These are phyloP conservation scores for Menidia beryllina DNA, from an alignment of 2,113 vertebrate species.

Conservation along the genomic window DNA sequence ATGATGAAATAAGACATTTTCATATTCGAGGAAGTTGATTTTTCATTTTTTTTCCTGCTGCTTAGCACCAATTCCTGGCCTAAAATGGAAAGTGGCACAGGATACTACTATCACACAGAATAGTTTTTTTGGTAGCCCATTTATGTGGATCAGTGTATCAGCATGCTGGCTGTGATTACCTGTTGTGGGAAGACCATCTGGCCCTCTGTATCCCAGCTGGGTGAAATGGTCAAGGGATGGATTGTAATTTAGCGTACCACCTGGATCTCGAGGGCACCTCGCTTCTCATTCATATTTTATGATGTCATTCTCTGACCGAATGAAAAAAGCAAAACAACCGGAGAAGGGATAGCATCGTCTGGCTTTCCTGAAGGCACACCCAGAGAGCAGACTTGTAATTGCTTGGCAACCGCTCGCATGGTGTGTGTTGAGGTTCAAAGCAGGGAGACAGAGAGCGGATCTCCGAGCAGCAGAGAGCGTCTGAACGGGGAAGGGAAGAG, in stretches of 20 bases:
- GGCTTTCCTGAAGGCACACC: conserved; percentile 27
- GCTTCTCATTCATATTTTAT: conserved; percentile 62
- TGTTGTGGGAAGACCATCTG: conserved; percentile 79
- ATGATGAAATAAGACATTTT: background rate
- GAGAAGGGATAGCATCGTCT: conserved; percentile 15
- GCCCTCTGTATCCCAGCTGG: conserved; percentile 69
- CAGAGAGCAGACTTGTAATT: conserved; percentile 55
- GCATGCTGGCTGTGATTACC: conserved; percentile 71
- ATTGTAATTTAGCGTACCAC: conserved; percentile 63
- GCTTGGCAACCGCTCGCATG: conserved; percentile 59
- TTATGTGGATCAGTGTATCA: conserved; percentile 64
- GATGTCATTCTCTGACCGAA: conserved; percentile 45
- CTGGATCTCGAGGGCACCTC: conserved; percentile 61
- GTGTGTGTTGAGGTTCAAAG: conserved; percentile 66
- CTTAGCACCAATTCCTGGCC: conserved; percentile 9
- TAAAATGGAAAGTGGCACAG: background rate
- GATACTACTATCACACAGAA: conserved; percentile 5
- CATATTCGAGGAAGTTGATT: background rate
- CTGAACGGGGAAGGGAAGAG: conserved; percentile 43
- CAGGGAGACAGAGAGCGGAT: conserved; percentile 33
- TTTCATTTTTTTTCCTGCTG: background rate
- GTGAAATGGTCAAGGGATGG: conserved; percentile 49
- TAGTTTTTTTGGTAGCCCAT: conserved; percentile 60
- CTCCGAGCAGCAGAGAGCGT: conserved; percentile 57
- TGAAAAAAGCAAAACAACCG: background rate